phyloP scores from a whole-genome alignment of 2,797 vertebrate genomes.

The Crenichthys baileyi region DNA sequence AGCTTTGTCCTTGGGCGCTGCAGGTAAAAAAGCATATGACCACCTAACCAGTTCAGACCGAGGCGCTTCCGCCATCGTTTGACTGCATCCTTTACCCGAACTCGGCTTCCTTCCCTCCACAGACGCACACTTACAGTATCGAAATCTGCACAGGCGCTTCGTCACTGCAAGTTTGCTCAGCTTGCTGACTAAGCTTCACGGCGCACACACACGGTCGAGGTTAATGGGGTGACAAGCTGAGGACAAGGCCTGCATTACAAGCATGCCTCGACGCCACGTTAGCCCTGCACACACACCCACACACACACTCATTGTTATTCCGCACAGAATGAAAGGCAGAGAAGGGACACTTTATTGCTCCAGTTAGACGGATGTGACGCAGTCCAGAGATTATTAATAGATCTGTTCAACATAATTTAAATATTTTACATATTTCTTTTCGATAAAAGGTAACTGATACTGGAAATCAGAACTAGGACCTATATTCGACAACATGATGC shows the following conservation, averaged over 20 bases:
- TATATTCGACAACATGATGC: background rate
- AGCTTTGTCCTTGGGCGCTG: slow-evolving; percentile 37
- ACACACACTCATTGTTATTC: slow-evolving; percentile 1
- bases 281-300: background rate
- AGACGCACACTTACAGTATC: background rate
- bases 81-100: slow-evolving; percentile 28
- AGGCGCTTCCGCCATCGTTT: slow-evolving; percentile 27
- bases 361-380: slow-evolving; percentile 9
- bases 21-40: slow-evolving; percentile 50
- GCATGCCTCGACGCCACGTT: slow-evolving; percentile 37
- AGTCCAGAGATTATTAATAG: background rate
- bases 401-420: background rate
- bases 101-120: slow-evolving; percentile 12
- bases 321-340: slow-evolving; percentile 19
- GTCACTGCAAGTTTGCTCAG: slow-evolving; percentile 1
- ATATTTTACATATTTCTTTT: background rate
- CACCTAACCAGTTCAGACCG: slow-evolving; percentile 31
- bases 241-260: slow-evolving; percentile 38
- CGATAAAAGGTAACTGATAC: background rate
- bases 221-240: slow-evolving; percentile 60
- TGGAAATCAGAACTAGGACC: background rate
- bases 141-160: slow-evolving; percentile 13
- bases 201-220: slow-evolving; percentile 30
- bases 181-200: slow-evolving; percentile 59
- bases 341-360: slow-evolving; percentile 11